Evolutionary conservation across 2,113 vertebrate genomes (phyloP).

Genomic region (Cariama cristata): DNA sequence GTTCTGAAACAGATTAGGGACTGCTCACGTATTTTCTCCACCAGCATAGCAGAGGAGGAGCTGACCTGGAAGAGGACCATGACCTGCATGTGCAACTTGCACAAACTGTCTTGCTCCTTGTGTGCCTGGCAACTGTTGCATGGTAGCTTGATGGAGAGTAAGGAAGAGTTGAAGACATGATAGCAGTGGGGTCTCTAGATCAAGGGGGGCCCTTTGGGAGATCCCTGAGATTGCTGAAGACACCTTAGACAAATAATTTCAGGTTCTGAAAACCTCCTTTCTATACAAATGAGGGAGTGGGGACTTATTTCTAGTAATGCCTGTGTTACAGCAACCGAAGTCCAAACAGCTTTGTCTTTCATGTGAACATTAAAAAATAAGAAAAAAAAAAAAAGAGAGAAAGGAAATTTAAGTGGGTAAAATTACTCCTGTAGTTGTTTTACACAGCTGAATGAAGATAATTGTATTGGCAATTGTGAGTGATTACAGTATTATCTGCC

Average conservation of each 20-base stretch:
- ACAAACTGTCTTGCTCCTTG: neutral
- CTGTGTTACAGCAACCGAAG: neutral
- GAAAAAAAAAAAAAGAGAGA: neutral
- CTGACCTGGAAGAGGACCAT: neutral
- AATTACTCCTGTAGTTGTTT: slow-evolving; percentile 62
- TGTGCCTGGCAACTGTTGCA: neutral
- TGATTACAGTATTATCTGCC: slow-evolving; percentile 94
- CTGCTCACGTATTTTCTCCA: fast-evolving
- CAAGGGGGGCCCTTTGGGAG: neutral
- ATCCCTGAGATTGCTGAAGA: neutral
- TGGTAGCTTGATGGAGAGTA: neutral
- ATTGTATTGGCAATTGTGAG: slow-evolving; percentile 87
- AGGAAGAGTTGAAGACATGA: neutral
- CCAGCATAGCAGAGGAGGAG: neutral
- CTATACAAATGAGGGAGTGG: neutral
- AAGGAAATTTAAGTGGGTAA: slow-evolving; percentile 26
- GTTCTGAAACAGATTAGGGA: neutral
- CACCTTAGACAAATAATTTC: neutral
- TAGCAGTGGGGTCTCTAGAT: neutral
- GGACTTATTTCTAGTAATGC: neutral
- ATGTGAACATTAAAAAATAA: slow-evolving; percentile 39
- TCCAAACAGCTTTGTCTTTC: slow-evolving; percentile 21
- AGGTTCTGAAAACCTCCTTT: neutral
- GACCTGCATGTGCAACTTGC: fast-evolving
- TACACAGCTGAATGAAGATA: slow-evolving; percentile 91